A percentile compares a stretch with the other conserved stretches of the same genome.
phyloP scores from a whole-genome alignment of 2,888 invertebrate genomes.

The Anoplius nigerrimus region DNA sequence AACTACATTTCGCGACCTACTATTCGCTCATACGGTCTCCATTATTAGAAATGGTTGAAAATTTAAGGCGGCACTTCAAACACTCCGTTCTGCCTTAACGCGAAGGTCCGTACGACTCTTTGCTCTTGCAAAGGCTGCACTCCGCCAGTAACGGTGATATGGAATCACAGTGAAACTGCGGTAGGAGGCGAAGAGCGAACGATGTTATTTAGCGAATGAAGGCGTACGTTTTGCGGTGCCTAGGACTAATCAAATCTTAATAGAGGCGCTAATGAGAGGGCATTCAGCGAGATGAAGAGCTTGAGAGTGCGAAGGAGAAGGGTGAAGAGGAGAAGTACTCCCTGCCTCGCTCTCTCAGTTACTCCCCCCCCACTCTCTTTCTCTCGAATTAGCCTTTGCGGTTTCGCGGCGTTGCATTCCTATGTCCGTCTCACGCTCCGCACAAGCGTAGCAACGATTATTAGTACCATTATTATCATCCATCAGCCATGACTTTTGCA shows the following conservation, averaged over 20 bases:
- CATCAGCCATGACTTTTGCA: constrained; percentile 51
- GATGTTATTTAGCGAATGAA: constrained; percentile 61
- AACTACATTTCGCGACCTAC: too few species aligned
- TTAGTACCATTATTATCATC: constrained; percentile 50
- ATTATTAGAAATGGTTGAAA: too few species aligned
- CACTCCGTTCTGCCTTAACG: neutral
- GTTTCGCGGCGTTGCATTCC: constrained; percentile 58
- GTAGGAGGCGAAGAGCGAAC: constrained; percentile 26
- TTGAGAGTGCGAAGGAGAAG: constrained; percentile 26
- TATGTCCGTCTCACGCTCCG: constrained; percentile 67
- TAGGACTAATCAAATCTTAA: constrained; percentile 72
- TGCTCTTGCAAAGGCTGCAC: neutral
- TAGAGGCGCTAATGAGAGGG: constrained; percentile 72
- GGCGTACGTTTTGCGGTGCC: constrained; percentile 56
- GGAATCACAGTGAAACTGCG: neutral
- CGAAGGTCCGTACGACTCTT: neutral
- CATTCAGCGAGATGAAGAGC: constrained; percentile 54
- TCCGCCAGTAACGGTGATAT: neutral
- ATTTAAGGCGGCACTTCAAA: too few species aligned
- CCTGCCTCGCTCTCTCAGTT: neutral
- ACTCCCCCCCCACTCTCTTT: constrained; percentile 9
- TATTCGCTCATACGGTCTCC: too few species aligned
- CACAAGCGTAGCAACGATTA: constrained; percentile 63
- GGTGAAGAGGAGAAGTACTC: constrained; percentile 7
- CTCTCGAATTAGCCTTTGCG: constrained; percentile 62